phyloP scores from a whole-genome alignment of 2,113 vertebrate genomes.

The Melanocharis versteri region DNA sequence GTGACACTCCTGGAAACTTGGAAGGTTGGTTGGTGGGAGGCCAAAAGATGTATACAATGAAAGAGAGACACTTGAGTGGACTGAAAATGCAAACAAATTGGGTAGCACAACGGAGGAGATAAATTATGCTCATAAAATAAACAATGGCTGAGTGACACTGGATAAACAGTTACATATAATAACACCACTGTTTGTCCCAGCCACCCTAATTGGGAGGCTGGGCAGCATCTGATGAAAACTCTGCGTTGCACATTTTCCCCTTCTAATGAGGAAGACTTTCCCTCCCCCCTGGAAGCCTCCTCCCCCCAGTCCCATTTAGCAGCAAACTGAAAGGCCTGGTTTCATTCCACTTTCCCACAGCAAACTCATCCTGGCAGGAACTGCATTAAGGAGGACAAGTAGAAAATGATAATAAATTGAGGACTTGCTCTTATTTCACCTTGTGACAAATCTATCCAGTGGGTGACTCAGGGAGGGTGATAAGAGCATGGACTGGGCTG shows the following conservation, averaged over 20 bases:
- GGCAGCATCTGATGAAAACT: slow-evolving; percentile 16
- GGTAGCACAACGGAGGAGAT: slow-evolving; percentile 13
- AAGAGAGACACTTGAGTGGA: background rate
- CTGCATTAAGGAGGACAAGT: slow-evolving; percentile 33
- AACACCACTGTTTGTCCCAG: slow-evolving; percentile 19
- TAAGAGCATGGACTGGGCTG: background rate
- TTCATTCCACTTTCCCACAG: slow-evolving; percentile 59
- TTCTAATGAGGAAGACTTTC: slow-evolving; percentile 30
- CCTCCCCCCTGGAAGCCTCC: background rate
- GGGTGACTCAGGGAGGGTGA: background rate
- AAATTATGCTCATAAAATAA: slow-evolving; percentile 41
- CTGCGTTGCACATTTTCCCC: background rate
- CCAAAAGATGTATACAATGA: background rate
- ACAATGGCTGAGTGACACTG: slow-evolving; percentile 15
- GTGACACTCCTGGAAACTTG: background rate
- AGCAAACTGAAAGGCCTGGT: slow-evolving; percentile 34
- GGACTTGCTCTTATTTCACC: slow-evolving; percentile 45
- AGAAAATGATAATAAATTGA: slow-evolving; percentile 60
- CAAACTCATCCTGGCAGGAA: slow-evolving; percentile 57
- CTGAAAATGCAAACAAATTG: slow-evolving; percentile 50
- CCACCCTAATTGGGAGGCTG: slow-evolving; percentile 60
- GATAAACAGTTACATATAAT: slow-evolving; percentile 33
- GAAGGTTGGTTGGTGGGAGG: slow-evolving; percentile 21
- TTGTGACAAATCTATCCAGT: slow-evolving; percentile 40
- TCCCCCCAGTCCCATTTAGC: slow-evolving; percentile 16